Percentiles rank a stretch among this genome's conserved stretches.
Conservation (phyloP, 2,888 invertebrate species). For the Idaea straminata region DNA sequence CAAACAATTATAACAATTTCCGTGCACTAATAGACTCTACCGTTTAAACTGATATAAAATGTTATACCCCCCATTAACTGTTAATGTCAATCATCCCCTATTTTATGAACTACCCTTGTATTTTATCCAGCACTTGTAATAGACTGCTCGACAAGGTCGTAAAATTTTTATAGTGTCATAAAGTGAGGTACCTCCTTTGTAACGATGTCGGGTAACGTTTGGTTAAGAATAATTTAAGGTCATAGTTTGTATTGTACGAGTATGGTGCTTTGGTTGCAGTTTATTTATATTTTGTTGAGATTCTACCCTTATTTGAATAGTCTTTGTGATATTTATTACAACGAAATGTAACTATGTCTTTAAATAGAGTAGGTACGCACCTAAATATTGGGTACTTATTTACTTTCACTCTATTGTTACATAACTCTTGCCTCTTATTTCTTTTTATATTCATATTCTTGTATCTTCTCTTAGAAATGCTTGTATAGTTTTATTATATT, state of each 20-base stretch:
- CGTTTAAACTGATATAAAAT: slow-evolving; percentile 2
- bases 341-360: too few species aligned
- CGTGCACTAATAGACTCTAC: neutral
- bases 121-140: slow-evolving; percentile 23
- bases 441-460: too few species aligned
- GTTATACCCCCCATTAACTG: slow-evolving; percentile 7
- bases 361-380: too few species aligned
- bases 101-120: slow-evolving; percentile 9
- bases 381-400: too few species aligned
- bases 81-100: slow-evolving; percentile 13
- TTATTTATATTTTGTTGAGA: neutral
- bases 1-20: neutral
- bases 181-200: slow-evolving; percentile 19
- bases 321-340: neutral
- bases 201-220: neutral
- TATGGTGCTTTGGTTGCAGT: neutral
- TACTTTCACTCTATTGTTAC: too few species aligned
- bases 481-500: too few species aligned
- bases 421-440: too few species aligned
- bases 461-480: too few species aligned
- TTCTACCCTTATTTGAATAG: neutral
- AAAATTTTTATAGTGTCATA: slow-evolving; percentile 36
- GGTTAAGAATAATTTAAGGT: neutral
- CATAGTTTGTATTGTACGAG: neutral
- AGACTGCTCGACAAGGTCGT: slow-evolving; percentile 27